Base-by-base conservation (phyloP, 2,113 vertebrate species). In the Cyrtonyx montezumae region DNA sequence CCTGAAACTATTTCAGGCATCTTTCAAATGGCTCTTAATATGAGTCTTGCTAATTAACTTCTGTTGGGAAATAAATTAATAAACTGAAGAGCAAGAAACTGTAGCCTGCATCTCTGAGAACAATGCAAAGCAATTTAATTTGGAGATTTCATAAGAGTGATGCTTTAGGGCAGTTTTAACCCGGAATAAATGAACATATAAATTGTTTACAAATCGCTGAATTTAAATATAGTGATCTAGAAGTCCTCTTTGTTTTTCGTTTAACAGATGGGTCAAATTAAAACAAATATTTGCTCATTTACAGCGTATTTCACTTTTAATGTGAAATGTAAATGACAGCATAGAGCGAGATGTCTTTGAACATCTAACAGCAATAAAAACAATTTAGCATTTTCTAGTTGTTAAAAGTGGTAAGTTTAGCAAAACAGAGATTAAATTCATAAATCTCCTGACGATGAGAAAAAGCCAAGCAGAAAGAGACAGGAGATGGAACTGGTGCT, bases 281-380 rank as follows among this genome's bases (percentile, higher is more conserved):
- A 97, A 98, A 96, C 87, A 97, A 97, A 97, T 97, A 97, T 95
- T 97, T 97, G 92, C 6, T 76, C 94, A 92, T 96, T 97, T 87
- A 9, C 77, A 90, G 94, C 79, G 85, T 97, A 97, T 96, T 97
- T 97, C 94, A 91, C 94, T 96, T 98, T 97, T 95, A 97, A 97
- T 97, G 95, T 98, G 97, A 97, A 98, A 97, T 97, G 97, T 98
- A 98, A 98, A 97, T 97, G 98, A 93, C 55, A n/a, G 81, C 40
- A 73, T 88, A 92, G 81, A 90, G 84, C 94, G 97, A 91, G 80
- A 91, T 96, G 96, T 97, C 89, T 97, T 95, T 87, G 81, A 91
- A 87, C 66, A 46, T 97, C 90, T 95, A 96, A 79, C 81, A 86
- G 87, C 96, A 96, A 96, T 97, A 96, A 96, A 96, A 96, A 81